Evolutionary conservation across 2,888 invertebrate species (phyloP).

Genomic region (Melipona bicolor): DNA sequence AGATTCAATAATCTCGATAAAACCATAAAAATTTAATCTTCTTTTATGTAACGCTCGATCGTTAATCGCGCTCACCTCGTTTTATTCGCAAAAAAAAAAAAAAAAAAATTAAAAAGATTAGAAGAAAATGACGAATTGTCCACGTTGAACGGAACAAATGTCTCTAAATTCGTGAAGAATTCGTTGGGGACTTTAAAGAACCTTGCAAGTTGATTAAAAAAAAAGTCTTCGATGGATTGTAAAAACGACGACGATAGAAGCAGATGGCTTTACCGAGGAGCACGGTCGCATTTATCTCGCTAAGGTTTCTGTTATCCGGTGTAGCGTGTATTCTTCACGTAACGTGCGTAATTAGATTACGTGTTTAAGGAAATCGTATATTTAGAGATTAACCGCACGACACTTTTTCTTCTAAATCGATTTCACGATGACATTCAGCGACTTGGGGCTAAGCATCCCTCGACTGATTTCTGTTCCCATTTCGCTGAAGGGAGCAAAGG

Average conservation of each 20-base stretch:
- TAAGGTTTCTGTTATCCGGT: conserved; percentile 35
- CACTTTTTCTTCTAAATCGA: background rate
- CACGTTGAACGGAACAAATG: background rate
- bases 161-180: background rate
- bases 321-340: background rate
- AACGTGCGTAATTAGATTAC: conserved; percentile 36
- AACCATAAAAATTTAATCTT: background rate
- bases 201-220: background rate
- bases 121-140: background rate
- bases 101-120: too few relatives aligned
- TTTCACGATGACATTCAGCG: background rate
- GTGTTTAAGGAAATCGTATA: conserved; percentile 6
- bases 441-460: background rate
- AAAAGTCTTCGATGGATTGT: background rate
- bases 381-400: background rate
- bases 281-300: conserved; percentile 7
- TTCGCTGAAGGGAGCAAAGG: background rate
- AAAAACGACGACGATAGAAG: background rate
- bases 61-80: background rate
- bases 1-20: background rate
- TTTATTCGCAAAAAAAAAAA: background rate
- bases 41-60: background rate
- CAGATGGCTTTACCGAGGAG: background rate
- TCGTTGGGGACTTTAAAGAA: background rate
- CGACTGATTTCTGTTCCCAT: background rate